phyloP scores from a whole-genome alignment of 2,888 invertebrate genomes.

The Macrophya annulata region DNA sequence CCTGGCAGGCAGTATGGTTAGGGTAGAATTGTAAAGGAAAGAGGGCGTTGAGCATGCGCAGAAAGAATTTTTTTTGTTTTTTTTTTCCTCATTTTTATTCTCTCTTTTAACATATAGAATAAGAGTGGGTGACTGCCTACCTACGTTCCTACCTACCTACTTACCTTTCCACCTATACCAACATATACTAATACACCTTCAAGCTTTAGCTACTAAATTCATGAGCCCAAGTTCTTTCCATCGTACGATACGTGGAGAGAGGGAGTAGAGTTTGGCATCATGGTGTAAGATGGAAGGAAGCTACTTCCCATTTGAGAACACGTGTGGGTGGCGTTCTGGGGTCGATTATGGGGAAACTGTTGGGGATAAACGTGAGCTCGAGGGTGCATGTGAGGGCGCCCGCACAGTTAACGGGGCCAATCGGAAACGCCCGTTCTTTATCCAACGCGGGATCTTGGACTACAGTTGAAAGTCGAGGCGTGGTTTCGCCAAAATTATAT shows the following conservation, averaged over 20 bases:
- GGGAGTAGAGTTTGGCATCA: background rate
- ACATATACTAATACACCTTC: background rate
- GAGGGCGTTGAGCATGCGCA: conserved; percentile 49
- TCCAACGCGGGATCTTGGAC: conserved; percentile 73
- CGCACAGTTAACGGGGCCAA: conserved; percentile 71
- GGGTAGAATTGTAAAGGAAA: background rate
- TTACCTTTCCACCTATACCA: background rate
- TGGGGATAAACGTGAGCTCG: conserved; percentile 50
- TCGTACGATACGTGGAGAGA: background rate
- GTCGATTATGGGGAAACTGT: conserved; percentile 7
- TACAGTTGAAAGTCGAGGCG: conserved; percentile 74
- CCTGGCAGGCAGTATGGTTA: conserved; percentile 6
- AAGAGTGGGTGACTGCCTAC: background rate
- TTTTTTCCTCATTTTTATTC: background rate
- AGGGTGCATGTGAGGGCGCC: conserved; percentile 65
- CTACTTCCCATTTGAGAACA: conserved; percentile 50
- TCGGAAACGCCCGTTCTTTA: conserved; percentile 78
- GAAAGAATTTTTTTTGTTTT: background rate
- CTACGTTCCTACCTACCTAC: background rate
- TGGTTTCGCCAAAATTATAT: conserved; percentile 52
- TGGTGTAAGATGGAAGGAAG: conserved; percentile 16
- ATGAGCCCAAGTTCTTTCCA: conserved; percentile 28
- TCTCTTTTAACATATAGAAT: background rate
- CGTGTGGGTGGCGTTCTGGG: conserved; percentile 55
- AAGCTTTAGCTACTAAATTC: background rate